A percentile compares a stretch with the other conserved stretches of the same genome.
These are phyloP conservation scores for Lasiurus cinereus DNA, from an alignment of 2,113 vertebrate species.

Conservation along the genomic window DNA sequence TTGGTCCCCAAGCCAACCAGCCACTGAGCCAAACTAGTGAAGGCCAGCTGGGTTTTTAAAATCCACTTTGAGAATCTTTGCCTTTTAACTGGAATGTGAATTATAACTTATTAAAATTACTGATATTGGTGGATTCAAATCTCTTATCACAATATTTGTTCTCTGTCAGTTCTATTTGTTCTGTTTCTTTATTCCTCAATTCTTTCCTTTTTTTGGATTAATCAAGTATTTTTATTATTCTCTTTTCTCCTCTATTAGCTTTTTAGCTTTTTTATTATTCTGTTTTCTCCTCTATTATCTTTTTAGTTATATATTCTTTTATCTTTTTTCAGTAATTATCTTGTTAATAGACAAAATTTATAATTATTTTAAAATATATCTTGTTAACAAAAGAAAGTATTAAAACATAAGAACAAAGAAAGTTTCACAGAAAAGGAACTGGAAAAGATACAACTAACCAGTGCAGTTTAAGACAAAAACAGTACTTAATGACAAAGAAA, in stretches of 20 bases:
- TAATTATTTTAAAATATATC: slow-evolving; percentile 1
- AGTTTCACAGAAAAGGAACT: not conserved
- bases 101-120: slow-evolving; percentile 21
- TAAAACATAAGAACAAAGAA: not conserved
- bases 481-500: slow-evolving; percentile 17
- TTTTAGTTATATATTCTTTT: not conserved
- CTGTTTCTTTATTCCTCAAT: not conserved
- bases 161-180: not conserved
- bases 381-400: not conserved
- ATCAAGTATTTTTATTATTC: slow-evolving; percentile 26
- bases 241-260: not conserved
- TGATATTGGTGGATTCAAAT: not conserved
- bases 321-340: not conserved
- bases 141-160: not conserved
- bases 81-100: not conserved
- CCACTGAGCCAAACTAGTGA: too few relatives aligned
- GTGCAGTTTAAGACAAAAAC: slow-evolving; percentile 22
- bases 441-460: slow-evolving; percentile 7
- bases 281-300: not conserved
- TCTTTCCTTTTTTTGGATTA: slow-evolving; percentile 9
- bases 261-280: not conserved
- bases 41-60: not conserved
- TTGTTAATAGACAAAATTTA: not conserved
- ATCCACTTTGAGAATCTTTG: not conserved
- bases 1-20: too few relatives aligned